Conservation (phyloP, 2,797 vertebrate species). For the Lophotriccus pileatus region DNA sequence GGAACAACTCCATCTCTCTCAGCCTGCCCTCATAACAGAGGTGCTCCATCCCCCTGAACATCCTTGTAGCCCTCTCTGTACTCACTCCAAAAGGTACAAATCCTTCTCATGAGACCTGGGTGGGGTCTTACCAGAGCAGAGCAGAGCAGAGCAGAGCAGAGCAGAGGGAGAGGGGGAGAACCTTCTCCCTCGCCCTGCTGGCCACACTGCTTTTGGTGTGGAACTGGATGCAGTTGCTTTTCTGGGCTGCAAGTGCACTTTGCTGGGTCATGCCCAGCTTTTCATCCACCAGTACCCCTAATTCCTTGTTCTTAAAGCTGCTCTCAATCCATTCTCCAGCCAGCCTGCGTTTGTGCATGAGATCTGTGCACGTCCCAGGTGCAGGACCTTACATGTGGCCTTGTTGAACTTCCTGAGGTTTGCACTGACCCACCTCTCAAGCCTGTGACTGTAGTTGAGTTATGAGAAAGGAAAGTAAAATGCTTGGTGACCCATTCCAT, state of each 20-base stretch:
- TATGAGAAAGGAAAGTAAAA: not conserved
- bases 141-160: not conserved
- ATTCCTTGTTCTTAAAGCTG: accelerated
- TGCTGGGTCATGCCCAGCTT: not conserved
- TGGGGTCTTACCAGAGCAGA: not conserved
- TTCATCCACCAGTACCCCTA: not conserved
- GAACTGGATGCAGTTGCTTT: not conserved
- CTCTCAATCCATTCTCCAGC: not conserved
- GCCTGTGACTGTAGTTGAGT: not conserved
- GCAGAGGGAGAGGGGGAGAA: not conserved
- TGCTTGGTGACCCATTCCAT: not conserved
- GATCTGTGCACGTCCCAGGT: not conserved
- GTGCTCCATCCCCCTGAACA: not conserved
- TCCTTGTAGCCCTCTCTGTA: not conserved
- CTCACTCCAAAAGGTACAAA: accelerated
- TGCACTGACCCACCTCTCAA: not conserved
- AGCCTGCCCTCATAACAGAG: not conserved
- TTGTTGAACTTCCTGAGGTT: not conserved
- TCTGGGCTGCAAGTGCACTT: not conserved
- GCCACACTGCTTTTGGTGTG: not conserved
- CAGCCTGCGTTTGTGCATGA: not conserved
- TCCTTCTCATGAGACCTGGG: not conserved
- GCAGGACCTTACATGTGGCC: not conserved
- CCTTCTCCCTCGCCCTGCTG: not conserved
- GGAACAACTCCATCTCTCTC: not conserved